Base-by-base conservation (phyloP, 2,888 invertebrate species). In the Julus scanicus region DNA sequence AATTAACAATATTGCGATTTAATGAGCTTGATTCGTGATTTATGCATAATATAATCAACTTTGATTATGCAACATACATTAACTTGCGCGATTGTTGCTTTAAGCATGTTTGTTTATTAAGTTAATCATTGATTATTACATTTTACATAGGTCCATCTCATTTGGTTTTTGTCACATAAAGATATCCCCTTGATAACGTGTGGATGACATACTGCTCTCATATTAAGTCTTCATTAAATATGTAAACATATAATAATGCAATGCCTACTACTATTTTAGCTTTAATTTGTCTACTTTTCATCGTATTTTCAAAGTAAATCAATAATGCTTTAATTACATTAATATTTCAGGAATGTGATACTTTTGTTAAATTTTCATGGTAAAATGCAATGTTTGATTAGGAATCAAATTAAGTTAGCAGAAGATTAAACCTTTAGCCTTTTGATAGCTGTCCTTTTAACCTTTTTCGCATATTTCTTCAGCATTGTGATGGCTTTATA, bases 1-100 rank as follows among this genome's bases (percentile, higher is more conserved):
- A 80, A 80, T 80, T 80, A 80, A 80, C 37, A 39, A 37, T 80
- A 80, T 80, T 80, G 37, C 37, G 5, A 37, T 37, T 80, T 80
- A 80, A 80, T 80, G 15, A 80, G 37, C 29, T 37, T 15, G 80
- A 37, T 37, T 13, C 37, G 37, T 37, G 80, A 39, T 80, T 39
- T 80, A 80, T 39, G 4, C 4, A 20, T 11, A 13, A 2, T 37
- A 2, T 80, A 80, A 80, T 80, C 80, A 37, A 37, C 5, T 71
- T 71, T 20, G 20, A 63, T 5, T 8, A 8, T 1, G 3, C 71
- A 49, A 49, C 29, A 29, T 29, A 29, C 29, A n/a, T 71, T n/a
- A 9, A 11, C 11, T 20, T 49, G 49, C 53, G 53, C 29, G 11
- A 20, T 80, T 15, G 80, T 37, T 80, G 80, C 80, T 80, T 37